phyloP scores from a whole-genome alignment of 2,797 vertebrate species.

The Sparidentex hasta region DNA sequence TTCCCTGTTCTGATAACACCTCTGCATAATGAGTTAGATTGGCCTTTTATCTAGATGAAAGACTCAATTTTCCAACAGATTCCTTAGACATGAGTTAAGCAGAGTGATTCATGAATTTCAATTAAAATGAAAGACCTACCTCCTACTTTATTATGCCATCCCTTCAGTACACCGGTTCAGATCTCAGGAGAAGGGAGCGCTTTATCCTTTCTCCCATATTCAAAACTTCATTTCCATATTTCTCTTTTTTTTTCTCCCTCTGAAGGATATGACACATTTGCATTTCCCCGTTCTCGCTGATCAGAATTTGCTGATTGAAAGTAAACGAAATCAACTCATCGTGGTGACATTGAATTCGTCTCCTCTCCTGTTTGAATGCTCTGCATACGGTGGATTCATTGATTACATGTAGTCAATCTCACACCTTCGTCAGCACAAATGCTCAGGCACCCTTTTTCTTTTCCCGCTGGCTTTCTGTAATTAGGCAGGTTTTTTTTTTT shows the following conservation, averaged over 20 bases:
- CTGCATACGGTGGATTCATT: constrained; percentile 79
- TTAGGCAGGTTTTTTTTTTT: constrained; percentile 65
- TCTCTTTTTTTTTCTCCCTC: constrained; percentile 48
- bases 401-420: constrained; percentile 85
- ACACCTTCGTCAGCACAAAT: constrained; percentile 85
- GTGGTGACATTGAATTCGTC: constrained; percentile 82
- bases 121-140: constrained; percentile 88
- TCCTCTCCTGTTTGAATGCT: constrained; percentile 78
- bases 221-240: constrained; percentile 85
- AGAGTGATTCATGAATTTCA: constrained; percentile 88
- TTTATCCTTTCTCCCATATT: constrained; percentile 80
- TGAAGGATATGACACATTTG: constrained; percentile 84
- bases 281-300: constrained; percentile 82
- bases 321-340: constrained; percentile 84
- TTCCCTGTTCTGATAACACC: constrained; percentile 86
- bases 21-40: constrained; percentile 88
- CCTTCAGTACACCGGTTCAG: constrained; percentile 80
- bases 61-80: constrained; percentile 86
- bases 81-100: constrained; percentile 84
- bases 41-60: constrained; percentile 90
- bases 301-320: constrained; percentile 88
- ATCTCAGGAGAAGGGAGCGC: constrained; percentile 80
- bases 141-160: constrained; percentile 84
- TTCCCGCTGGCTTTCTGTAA: constrained; percentile 68
- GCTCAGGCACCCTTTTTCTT: constrained; percentile 48